Percentiles rank a stretch among this genome's conserved stretches.
Evolutionary conservation across 2,113 vertebrate species (phyloP).

Genomic region (Crypturellus undulatus): DNA sequence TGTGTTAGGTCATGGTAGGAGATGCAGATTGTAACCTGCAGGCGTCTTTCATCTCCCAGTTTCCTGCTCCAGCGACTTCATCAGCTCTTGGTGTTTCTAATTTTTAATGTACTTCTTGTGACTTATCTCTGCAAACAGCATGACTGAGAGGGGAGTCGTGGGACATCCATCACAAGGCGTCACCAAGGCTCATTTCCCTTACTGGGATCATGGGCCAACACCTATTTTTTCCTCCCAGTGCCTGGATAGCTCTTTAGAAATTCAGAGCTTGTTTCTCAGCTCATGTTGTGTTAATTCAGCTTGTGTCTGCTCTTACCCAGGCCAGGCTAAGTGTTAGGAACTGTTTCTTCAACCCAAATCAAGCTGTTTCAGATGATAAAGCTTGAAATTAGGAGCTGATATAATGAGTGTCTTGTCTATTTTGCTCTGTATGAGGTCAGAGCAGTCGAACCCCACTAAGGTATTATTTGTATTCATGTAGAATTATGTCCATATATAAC

Average conservation of each 20-base stretch:
- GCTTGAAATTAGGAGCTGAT: neutral
- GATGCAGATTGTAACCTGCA: neutral
- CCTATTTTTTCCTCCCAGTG: accelerated
- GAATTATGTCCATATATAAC: neutral
- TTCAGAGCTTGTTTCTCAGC: neutral
- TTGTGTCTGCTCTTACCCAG: accelerated
- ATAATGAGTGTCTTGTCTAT: neutral
- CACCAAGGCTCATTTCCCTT: neutral
- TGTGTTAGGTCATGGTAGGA: neutral
- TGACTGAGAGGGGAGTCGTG: neutral
- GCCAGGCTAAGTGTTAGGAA: neutral
- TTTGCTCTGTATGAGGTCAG: neutral
- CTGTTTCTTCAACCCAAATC: neutral
- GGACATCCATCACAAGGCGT: neutral
- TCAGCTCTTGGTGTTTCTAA: neutral
- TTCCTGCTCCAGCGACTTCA: neutral
- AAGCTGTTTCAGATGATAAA: neutral
- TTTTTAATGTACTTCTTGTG: neutral
- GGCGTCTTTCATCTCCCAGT: constrained; percentile 26
- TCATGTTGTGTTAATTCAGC: accelerated
- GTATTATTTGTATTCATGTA: neutral
- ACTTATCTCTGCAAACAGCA: neutral
- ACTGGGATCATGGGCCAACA: accelerated
- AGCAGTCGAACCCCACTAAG: neutral
- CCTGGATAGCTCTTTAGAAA: neutral